Evolutionary conservation across 2,888 invertebrate genomes (phyloP).

Genomic region (Parochlus steinenii): DNA sequence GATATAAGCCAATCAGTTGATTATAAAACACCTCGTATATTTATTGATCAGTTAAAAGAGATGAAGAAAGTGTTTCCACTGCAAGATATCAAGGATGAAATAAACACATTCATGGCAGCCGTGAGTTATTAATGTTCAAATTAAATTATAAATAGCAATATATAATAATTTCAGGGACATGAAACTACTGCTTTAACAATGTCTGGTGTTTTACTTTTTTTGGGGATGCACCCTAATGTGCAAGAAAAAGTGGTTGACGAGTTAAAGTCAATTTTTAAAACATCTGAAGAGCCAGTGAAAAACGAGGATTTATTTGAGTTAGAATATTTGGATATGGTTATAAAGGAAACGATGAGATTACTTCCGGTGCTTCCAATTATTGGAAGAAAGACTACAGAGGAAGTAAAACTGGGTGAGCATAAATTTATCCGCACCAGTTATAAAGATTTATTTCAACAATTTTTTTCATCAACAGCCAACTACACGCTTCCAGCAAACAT

Average conservation of each 20-base stretch:
- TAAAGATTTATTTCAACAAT: neutral
- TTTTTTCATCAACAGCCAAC: neutral
- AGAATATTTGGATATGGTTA: constrained; percentile 4
- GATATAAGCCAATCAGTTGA: too few relatives aligned
- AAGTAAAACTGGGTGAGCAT: neutral
- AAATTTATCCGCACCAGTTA: too few relatives aligned
- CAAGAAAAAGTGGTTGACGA: constrained; percentile 1
- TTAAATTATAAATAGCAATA: neutral
- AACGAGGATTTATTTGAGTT: constrained; percentile 3
- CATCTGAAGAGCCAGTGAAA: neutral
- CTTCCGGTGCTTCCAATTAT: neutral
- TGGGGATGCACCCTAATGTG: constrained; percentile 4
- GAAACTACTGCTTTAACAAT: constrained; percentile 4
- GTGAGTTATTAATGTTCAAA: neutral
- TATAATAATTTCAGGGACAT: constrained; percentile 1
- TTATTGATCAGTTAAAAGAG: too few relatives aligned
- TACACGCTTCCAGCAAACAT: neutral
- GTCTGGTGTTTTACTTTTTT: constrained; percentile 1
- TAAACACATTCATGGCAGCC: neutral
- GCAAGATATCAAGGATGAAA: constrained; percentile 3
- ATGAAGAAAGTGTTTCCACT: too few relatives aligned
- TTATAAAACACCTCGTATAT: too few relatives aligned
- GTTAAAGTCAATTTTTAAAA: constrained; percentile 2
- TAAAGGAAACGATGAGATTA: constrained; percentile 9
- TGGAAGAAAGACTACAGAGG: neutral